Conservation (phyloP, 2,888 invertebrate species). For the Bembecia ichneumoniformis region DNA sequence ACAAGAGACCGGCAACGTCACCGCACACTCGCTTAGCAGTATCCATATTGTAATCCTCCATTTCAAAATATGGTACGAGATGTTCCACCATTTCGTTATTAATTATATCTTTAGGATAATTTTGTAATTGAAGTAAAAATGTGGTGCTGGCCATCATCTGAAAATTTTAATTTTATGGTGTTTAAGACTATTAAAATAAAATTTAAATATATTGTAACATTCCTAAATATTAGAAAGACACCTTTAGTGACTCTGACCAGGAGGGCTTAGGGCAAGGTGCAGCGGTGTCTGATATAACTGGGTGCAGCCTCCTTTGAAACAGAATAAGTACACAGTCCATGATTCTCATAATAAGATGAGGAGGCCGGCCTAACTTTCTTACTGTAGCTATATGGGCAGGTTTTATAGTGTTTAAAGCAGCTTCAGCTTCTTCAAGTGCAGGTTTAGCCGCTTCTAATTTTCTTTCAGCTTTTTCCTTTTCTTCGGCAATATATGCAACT, state of each 20-base stretch:
- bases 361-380: constrained; percentile 93
- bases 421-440: constrained; percentile 94
- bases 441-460: constrained; percentile 97
- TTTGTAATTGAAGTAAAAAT: constrained; percentile 91
- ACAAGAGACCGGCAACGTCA: constrained; percentile 93
- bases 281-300: constrained; percentile 84
- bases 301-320: constrained; percentile 90
- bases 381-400: constrained; percentile 97
- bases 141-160: constrained; percentile 97
- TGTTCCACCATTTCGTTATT: constrained; percentile 98
- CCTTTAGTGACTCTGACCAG: constrained; percentile 96
- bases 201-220: background rate
- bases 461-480: constrained; percentile 91
- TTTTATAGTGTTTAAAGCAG: constrained; percentile 95
- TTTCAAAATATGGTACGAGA: constrained; percentile 90
- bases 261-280: constrained; percentile 93
- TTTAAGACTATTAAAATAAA: background rate
- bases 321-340: constrained; percentile 97
- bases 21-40: constrained; percentile 96
- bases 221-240: constrained; percentile 21
- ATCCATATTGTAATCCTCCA: constrained; percentile 98
- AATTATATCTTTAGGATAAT: constrained; percentile 96
- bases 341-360: constrained; percentile 96
- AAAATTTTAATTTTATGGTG: background rate
- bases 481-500: constrained; percentile 88